These are phyloP conservation scores for Ameiurus melas DNA, from an alignment of 2,113 vertebrate genomes.

Conservation along the genomic window DNA sequence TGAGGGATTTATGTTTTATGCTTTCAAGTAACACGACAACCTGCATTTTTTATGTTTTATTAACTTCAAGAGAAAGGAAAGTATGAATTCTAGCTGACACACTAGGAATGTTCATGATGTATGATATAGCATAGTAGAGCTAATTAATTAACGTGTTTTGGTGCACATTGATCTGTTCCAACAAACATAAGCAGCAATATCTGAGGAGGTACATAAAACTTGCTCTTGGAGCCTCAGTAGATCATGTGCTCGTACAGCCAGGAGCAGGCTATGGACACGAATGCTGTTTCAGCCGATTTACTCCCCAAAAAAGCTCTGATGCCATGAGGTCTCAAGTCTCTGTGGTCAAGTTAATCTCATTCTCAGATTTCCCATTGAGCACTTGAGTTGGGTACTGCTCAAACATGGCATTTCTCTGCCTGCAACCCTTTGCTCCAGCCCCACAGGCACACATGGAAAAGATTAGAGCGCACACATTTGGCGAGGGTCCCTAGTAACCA, in stretches of 20 bases:
- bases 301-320: slow-evolving; percentile 20
- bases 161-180: neutral
- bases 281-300: slow-evolving; percentile 27
- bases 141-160: neutral
- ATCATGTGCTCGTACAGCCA: neutral
- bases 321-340: slow-evolving; percentile 29
- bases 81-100: neutral
- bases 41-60: neutral
- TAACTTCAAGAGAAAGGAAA: neutral
- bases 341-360: slow-evolving; percentile 56
- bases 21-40: too few species aligned
- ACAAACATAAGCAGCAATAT: neutral
- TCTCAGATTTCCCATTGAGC: slow-evolving; percentile 69
- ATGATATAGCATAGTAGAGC: neutral
- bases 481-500: slow-evolving; percentile 75
- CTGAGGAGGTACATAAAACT: neutral
- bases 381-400: slow-evolving; percentile 59
- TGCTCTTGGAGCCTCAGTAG: neutral
- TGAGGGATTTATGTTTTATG: neutral
- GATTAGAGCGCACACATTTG: slow-evolving; percentile 73
- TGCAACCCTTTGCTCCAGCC: slow-evolving; percentile 60
- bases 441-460: slow-evolving; percentile 72
- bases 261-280: neutral
- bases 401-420: slow-evolving; percentile 61
- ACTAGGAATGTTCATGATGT: neutral